These are phyloP conservation scores for Ormyrus labotus DNA, from an alignment of 2,888 invertebrate genomes.

Conservation along the genomic window DNA sequence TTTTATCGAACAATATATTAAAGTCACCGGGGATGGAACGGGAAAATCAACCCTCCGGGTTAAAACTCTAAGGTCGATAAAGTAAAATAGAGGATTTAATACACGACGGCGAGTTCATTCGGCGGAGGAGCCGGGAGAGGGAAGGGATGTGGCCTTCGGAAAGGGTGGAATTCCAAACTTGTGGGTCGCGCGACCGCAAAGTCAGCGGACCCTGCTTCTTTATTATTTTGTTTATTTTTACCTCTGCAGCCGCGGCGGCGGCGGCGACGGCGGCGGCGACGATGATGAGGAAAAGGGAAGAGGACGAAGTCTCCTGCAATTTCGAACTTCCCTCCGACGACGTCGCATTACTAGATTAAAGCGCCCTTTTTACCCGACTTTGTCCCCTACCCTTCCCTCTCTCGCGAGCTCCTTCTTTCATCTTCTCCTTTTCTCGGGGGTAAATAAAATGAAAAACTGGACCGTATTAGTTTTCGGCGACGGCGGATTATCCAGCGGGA, in stretches of 20 bases:
- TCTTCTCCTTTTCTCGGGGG: background rate
- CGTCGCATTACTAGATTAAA: constrained; percentile 67
- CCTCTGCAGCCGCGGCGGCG: constrained; percentile 37
- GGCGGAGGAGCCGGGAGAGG: constrained; percentile 32
- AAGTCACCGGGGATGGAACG: background rate
- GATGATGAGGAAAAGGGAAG: constrained; percentile 29
- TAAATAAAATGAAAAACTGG: constrained; percentile 37
- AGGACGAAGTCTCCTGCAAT: constrained; percentile 46
- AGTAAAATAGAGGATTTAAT: constrained; percentile 53
- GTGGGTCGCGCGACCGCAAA: constrained; percentile 54
- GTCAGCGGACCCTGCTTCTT: constrained; percentile 59
- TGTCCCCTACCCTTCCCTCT: constrained; percentile 2
- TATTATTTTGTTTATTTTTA: constrained; percentile 63
- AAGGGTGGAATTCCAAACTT: constrained; percentile 64
- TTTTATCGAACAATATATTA: constrained; percentile 40
- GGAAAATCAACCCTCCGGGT: no score
- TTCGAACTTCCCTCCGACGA: constrained; percentile 59
- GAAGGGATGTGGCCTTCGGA: constrained; percentile 22
- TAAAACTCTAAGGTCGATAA: constrained; percentile 27
- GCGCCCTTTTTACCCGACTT: constrained; percentile 62
- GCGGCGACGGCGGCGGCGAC: background rate
- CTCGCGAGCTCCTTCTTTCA: background rate
- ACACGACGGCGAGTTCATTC: constrained; percentile 58
- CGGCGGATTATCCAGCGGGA: background rate
- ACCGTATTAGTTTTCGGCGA: constrained; percentile 12